Base-by-base conservation (phyloP, 1,140 invertebrate species). In the Drosophila lacteicornis region DNA sequence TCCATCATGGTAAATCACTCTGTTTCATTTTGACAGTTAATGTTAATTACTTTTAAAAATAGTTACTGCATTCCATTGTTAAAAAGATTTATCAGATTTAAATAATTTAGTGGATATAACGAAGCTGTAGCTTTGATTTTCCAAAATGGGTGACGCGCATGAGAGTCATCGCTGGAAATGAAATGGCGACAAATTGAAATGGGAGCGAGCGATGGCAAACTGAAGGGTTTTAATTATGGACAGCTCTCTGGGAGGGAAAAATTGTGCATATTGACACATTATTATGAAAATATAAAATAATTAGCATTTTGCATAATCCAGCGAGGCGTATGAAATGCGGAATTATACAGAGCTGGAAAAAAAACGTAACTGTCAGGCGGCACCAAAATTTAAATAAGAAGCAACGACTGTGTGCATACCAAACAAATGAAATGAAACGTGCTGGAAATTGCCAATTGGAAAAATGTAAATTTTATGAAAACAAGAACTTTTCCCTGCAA, bases 261-360 rank as follows among this genome's bases (percentile, higher is more conserved):
- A 68, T 57, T 61, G 61, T 67, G 62, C 76, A 82, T 87, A 80
- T 87, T 87, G 82, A 76, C 76, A 82, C 76, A 87, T 80, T 79
- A 78, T 78, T 71, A 87, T 80, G 83, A 82, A 87, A 77, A 82
- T 77, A 82, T 55, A 77, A 80, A 87, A 80, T 87, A 87, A 87
- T 87, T 87, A 87, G 79, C 83, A 87, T 87, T 87, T 82, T 76
- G 83, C 77, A 62, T 59, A 74, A 87, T 65, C 83, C 79, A 86
- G 62, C 74, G 66, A 57, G 57, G 71, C 83, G 53, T 61, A 74
- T 70, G 22, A 62, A 75, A 60, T 61, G 38, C 30, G 11, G 22
- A 79, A 71, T 69, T 61, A 77, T 78, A 17, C 73, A 59, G 55
- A 59, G 38, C 25, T 30, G 9, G 11, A 45, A 43, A 70, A 79